phyloP scores from a whole-genome alignment of 2,888 invertebrate species.

The Brenthis hecate region DNA sequence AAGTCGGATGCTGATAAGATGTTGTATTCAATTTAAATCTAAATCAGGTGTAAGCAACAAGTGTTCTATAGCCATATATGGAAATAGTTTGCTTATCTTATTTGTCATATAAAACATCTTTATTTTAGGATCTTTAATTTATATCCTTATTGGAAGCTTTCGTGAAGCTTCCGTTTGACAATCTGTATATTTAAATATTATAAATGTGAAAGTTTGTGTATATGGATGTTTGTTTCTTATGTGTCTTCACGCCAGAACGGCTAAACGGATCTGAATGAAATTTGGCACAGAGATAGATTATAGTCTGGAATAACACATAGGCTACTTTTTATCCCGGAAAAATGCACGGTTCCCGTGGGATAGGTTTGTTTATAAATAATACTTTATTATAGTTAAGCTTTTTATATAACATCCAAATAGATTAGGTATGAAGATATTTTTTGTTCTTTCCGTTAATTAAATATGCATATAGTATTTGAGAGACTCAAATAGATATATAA shows the following conservation, averaged over 20 bases:
- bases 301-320: too few species aligned
- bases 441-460: too few species aligned
- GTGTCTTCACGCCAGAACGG: too few species aligned
- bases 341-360: too few species aligned
- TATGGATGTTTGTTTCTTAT: too few species aligned
- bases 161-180: constrained; percentile 7
- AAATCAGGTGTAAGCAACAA: constrained; percentile 40
- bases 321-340: too few species aligned
- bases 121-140: constrained; percentile 3
- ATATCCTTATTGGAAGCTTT: constrained; percentile 5
- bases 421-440: too few species aligned
- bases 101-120: constrained; percentile 7
- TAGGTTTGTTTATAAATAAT: neutral
- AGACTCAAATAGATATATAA: too few species aligned
- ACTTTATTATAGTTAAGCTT: neutral
- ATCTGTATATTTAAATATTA: neutral
- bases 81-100: constrained; percentile 7
- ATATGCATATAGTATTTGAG: too few species aligned
- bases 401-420: neutral
- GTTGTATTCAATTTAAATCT: constrained; percentile 40
- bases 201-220: too few species aligned
- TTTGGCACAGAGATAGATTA: too few species aligned
- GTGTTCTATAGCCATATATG: constrained; percentile 18
- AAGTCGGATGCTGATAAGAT: constrained; percentile 64
- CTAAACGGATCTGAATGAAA: too few species aligned